These are phyloP conservation scores for Cepaea hortensis DNA, from an alignment of 2,888 invertebrate genomes.

Conservation along the genomic window DNA sequence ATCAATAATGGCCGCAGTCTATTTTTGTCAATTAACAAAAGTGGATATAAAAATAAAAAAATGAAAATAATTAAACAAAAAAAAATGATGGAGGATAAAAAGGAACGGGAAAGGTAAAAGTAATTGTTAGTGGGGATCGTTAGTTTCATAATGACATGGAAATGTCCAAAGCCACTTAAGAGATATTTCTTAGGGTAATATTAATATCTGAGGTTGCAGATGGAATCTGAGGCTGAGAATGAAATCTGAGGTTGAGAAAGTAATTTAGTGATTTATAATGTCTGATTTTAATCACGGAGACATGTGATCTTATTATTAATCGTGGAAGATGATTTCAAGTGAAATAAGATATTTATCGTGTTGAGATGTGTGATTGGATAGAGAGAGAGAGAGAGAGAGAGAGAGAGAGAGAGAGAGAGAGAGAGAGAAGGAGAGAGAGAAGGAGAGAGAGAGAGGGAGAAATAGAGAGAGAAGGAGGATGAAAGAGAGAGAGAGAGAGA, in stretches of 20 bases:
- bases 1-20: no score
- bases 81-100: no score
- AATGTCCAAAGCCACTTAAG: no score
- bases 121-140: no score
- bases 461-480: background rate
- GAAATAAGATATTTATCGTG: background rate
- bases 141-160: no score
- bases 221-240: background rate
- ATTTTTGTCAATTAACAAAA: no score
- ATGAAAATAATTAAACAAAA: no score
- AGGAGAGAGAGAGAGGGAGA: background rate
- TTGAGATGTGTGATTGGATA: background rate
- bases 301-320: background rate
- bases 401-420: background rate
- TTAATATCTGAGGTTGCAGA: no score
- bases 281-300: background rate
- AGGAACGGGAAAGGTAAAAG: no score
- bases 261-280: background rate
- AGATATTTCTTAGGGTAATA: no score
- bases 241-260: background rate
- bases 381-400: background rate
- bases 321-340: background rate
- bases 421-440: constrained; percentile 1
- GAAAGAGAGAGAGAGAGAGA: background rate
- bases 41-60: no score